Conservation (phyloP, 2,113 vertebrate genomes). For the Morone chrysops region DNA sequence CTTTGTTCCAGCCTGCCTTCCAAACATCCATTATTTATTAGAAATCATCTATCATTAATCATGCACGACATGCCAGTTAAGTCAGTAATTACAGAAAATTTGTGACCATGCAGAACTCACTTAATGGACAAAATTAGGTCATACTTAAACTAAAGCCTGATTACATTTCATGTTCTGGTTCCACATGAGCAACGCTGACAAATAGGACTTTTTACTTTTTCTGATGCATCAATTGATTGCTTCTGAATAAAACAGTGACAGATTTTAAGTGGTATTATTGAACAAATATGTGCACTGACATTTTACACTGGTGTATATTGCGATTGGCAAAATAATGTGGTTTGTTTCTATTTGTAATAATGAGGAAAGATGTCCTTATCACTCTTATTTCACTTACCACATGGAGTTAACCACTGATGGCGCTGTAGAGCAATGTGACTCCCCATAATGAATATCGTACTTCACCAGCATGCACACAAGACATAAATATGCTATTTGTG, state of each 20-base stretch:
- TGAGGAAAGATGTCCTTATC: slow-evolving; percentile 25
- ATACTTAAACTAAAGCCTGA: slow-evolving; percentile 70
- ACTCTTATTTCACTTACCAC: neutral
- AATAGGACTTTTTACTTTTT: slow-evolving; percentile 58
- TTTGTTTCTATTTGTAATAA: slow-evolving; percentile 44
- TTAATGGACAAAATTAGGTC: slow-evolving; percentile 69
- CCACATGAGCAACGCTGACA: slow-evolving; percentile 65
- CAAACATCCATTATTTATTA: slow-evolving; percentile 71
- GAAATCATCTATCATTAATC: slow-evolving; percentile 77
- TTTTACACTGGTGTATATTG: slow-evolving; percentile 42
- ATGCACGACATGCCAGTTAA: slow-evolving; percentile 70
- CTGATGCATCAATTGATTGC: slow-evolving; percentile 63
- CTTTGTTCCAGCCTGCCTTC: slow-evolving; percentile 51
- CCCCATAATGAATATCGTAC: neutral
- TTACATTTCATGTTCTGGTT: slow-evolving; percentile 72
- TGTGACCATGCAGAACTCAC: slow-evolving; percentile 62
- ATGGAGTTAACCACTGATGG: neutral
- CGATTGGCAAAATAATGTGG: slow-evolving; percentile 11
- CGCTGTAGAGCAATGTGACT: neutral
- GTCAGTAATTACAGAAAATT: slow-evolving; percentile 75
- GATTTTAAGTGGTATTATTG: slow-evolving; percentile 61
- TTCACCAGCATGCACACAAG: neutral
- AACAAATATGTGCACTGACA: slow-evolving; percentile 65
- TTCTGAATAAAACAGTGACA: slow-evolving; percentile 58
- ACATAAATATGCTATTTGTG: neutral